Base-by-base conservation (phyloP, 2,113 vertebrate genomes). In the Bothrops jararaca region DNA sequence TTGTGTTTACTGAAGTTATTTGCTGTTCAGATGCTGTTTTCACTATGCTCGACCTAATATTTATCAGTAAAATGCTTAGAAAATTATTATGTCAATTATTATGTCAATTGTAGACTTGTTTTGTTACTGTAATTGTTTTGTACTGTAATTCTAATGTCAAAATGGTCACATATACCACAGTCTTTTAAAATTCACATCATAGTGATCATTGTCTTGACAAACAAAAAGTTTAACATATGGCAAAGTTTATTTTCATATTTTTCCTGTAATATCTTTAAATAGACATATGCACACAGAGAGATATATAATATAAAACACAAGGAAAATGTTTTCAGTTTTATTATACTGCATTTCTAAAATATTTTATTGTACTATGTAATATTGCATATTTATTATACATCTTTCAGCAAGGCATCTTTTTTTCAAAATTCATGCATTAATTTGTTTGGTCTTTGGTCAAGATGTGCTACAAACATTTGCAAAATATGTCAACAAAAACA, bases 1-100 rank as follows among this genome's bases (percentile, higher is more conserved):
- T 23, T 90, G 15, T 60, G 6, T 85, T 90, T 94, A 45, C 50
- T 91, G 86, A 91, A 96, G 88, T 74, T 90, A 57, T 92, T 86
- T 60, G 24, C 3, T 0, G 10, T 92, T 93, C 92, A 86, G 45
- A 39, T 57, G 87, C 50, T 89, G 26, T 0, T 91, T 34, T 88
- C n/a, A 42, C 54, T 57, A 24, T 1, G 86, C 11, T 24, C 12
- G 24, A 23, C 13, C 34, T 0, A 1, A 39, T 24, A 0, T 80
- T 95, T 92, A 0, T 88, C 26, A 93, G 88, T 60, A 56, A 89
- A 91, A 95, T 86, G 58, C 53, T 85, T 20, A 34, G 15, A 86
- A 90, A 95, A 92, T 45, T 39, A 85, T 90, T 53, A 3, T 13
- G 26, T 50, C 29, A 95, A 92, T 45, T 39, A 85, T 90, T 53